phyloP scores from a whole-genome alignment of 2,113 vertebrate genomes.

The Phaethornis superciliosus region DNA sequence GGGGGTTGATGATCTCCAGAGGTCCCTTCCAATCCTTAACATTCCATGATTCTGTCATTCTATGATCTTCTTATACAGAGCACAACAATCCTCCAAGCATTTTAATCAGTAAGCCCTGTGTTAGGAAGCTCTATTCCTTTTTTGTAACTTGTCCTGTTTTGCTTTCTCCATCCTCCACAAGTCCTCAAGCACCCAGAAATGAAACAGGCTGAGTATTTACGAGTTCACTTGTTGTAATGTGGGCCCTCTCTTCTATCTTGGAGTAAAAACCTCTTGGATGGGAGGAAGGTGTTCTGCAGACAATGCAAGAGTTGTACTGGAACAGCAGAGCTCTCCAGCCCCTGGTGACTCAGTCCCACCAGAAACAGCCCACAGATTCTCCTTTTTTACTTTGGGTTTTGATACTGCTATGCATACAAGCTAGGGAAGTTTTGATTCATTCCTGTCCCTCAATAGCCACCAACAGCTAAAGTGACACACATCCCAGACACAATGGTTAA shows the following conservation, averaged over 20 bases:
- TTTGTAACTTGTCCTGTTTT: background rate
- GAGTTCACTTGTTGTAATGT: background rate
- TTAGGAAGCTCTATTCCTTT: background rate
- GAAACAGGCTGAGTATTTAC: background rate
- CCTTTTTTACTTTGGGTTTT: background rate
- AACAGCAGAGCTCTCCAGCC: background rate
- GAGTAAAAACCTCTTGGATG: background rate
- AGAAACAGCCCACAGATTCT: background rate
- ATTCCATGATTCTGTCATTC: no score
- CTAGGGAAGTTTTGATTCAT: background rate
- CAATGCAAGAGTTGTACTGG: rapidly evolving
- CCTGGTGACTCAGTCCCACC: background rate
- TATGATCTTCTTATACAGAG: no score
- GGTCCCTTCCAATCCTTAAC: no score
- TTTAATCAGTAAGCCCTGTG: background rate
- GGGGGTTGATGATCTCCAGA: no score
- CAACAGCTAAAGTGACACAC: background rate
- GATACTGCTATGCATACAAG: background rate
- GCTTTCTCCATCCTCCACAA: background rate
- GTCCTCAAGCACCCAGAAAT: background rate
- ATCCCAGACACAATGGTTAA: background rate
- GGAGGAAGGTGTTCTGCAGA: background rate
- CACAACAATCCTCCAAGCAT: background rate
- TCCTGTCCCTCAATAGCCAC: background rate
- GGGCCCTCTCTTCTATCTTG: background rate